Evolutionary conservation across 2,113 vertebrate species (phyloP).

Genomic region (Cricetomys ansorgei): DNA sequence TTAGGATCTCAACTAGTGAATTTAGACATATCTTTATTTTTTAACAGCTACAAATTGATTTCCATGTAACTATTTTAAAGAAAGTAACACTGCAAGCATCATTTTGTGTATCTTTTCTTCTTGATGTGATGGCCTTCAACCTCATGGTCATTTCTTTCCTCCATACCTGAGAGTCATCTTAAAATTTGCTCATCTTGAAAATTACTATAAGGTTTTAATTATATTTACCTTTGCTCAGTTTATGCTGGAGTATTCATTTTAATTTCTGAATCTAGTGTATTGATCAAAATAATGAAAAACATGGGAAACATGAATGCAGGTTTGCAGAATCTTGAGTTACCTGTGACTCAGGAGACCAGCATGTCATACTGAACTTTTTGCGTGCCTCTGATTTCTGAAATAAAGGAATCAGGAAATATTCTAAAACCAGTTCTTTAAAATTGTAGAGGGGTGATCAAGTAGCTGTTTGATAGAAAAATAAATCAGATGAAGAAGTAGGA

Average conservation of each 20-base stretch:
- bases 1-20: neutral
- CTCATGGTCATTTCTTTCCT: neutral
- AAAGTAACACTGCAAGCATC: neutral
- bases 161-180: neutral
- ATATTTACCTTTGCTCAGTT: neutral
- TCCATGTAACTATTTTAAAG: neutral
- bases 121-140: neutral
- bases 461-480: neutral
- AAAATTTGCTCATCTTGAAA: slow-evolving; percentile 5
- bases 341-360: neutral
- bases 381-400: neutral
- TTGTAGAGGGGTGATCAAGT: neutral
- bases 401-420: neutral
- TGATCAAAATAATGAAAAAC: neutral
- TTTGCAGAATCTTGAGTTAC: neutral
- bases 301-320: neutral
- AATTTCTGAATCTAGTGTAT: neutral
- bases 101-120: neutral
- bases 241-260: neutral
- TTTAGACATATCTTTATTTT: neutral
- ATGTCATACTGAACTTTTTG: neutral
- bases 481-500: neutral
- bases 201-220: slow-evolving; percentile 28
- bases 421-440: neutral
- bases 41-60: neutral